A percentile compares a stretch with the other conserved stretches of the same genome.
These are phyloP conservation scores for Arge pagana DNA, from an alignment of 2,888 invertebrate genomes.

Conservation along the genomic window DNA sequence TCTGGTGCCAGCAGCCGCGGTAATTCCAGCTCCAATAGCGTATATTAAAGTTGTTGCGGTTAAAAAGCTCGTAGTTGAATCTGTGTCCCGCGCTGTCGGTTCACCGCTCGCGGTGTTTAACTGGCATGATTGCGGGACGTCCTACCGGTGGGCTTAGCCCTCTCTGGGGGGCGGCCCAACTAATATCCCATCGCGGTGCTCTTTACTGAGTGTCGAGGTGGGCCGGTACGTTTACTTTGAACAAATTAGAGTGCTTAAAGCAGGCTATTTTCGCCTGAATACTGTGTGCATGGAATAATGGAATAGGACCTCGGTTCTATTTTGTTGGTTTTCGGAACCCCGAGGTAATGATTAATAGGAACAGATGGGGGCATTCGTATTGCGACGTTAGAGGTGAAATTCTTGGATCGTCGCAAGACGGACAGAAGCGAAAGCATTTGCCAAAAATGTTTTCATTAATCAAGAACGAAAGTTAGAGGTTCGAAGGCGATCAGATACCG, in stretches of 20 bases:
- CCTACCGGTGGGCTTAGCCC: slow-evolving; percentile 46
- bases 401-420: slow-evolving; percentile 67
- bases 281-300: slow-evolving; percentile 68
- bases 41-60: slow-evolving; percentile 75
- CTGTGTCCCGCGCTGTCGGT: slow-evolving; percentile 74
- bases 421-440: slow-evolving; percentile 69
- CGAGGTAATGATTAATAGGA: slow-evolving; percentile 68
- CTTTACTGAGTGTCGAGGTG: slow-evolving; percentile 58
- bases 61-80: slow-evolving; percentile 67
- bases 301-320: slow-evolving; percentile 68
- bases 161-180: slow-evolving; percentile 38
- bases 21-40: slow-evolving; percentile 56
- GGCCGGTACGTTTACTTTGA: slow-evolving; percentile 68
- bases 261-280: slow-evolving; percentile 62
- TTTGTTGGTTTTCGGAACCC: slow-evolving; percentile 66
- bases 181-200: slow-evolving; percentile 51
- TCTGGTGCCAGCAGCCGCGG: slow-evolving; percentile 63
- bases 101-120: slow-evolving; percentile 60
- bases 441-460: slow-evolving; percentile 72
- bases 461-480: slow-evolving; percentile 71
- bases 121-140: slow-evolving; percentile 38
- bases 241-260: slow-evolving; percentile 71
- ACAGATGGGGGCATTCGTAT: slow-evolving; percentile 69
- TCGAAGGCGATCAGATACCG: slow-evolving; percentile 73
- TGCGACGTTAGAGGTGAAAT: slow-evolving; percentile 70